Conservation (phyloP, 2,113 vertebrate species). For the Rhinolophus sinicus region DNA sequence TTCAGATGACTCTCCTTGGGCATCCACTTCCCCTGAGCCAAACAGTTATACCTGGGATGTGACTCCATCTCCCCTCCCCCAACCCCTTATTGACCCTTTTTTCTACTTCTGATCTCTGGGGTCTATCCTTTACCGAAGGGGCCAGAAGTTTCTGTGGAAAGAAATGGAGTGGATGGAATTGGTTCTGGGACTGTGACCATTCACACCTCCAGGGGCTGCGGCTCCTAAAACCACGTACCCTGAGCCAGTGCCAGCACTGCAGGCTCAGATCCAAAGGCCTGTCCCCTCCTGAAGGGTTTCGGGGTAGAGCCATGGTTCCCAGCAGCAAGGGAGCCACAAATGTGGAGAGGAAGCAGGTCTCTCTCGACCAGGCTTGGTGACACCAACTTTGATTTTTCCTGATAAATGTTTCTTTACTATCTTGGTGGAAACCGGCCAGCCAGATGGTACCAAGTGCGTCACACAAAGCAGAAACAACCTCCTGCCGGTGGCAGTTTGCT, state of each 20-base stretch:
- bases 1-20: background rate
- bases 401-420: constrained; percentile 77
- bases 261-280: constrained; percentile 30
- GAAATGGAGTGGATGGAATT: background rate
- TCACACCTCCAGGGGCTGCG: background rate
- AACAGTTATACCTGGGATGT: background rate
- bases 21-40: too few species aligned
- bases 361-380: constrained; percentile 59
- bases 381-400: constrained; percentile 62
- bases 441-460: constrained; percentile 69
- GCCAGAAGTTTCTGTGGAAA: background rate
- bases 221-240: background rate
- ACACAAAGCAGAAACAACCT: constrained; percentile 57
- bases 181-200: background rate
- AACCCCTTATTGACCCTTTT: background rate
- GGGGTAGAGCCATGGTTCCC: background rate
- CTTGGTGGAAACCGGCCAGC: constrained; percentile 68
- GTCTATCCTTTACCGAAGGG: background rate
- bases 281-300: background rate
- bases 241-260: background rate
- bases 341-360: constrained; percentile 15
- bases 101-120: background rate
- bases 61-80: background rate
- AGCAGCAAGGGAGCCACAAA: constrained; percentile 1
- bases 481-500: constrained; percentile 27